These are phyloP conservation scores for Squalus acanthias DNA, from an alignment of 2,797 vertebrate species.

Conservation along the genomic window DNA sequence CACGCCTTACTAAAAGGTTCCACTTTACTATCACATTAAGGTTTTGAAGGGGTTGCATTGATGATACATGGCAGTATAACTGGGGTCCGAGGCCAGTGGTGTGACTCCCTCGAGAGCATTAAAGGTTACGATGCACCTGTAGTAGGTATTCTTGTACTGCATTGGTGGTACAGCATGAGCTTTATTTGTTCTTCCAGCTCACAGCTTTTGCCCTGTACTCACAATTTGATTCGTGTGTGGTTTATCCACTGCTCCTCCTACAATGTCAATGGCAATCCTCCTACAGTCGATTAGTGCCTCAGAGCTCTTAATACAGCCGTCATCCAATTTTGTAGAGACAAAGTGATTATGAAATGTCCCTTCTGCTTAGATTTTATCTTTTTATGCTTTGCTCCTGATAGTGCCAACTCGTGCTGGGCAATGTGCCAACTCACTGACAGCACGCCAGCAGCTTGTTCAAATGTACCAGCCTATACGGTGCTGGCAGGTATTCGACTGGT, in stretches of 20 bases:
- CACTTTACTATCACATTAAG: no score
- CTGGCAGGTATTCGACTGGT: background rate
- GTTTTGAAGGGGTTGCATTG: background rate
- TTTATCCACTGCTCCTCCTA: background rate
- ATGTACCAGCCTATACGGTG: background rate
- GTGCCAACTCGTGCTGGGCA: background rate
- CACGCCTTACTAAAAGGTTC: background rate
- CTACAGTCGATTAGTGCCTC: background rate
- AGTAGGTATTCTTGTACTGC: background rate
- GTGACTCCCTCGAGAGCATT: no score
- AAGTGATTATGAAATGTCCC: background rate
- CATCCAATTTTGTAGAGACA: background rate
- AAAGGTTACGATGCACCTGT: background rate
- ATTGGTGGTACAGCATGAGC: background rate
- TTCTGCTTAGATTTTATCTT: slow-evolving; percentile 14
- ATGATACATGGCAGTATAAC: background rate
- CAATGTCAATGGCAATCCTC: background rate
- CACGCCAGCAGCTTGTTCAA: background rate
- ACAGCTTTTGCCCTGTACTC: background rate
- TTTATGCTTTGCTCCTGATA: background rate
- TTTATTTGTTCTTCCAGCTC: background rate
- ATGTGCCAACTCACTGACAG: background rate
- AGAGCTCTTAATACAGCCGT: background rate
- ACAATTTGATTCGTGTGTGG: background rate
- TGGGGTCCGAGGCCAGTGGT: no score